These are phyloP conservation scores for Cactoblastis cactorum DNA, from an alignment of 2,888 invertebrate species.

Conservation along the genomic window DNA sequence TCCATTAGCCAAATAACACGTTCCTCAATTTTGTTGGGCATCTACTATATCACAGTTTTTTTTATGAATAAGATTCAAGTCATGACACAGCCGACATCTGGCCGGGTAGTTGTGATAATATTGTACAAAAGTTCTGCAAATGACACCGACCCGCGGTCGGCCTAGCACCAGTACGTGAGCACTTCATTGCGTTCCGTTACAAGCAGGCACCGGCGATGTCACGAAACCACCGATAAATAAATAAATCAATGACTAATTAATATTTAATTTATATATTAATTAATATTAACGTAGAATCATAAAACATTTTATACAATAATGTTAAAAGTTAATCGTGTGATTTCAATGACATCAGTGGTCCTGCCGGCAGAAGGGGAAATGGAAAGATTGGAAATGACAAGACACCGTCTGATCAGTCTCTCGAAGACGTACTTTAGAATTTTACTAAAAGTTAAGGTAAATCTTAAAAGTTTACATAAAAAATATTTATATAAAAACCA, in stretches of 20 bases:
- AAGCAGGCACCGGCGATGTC: neutral
- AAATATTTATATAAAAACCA: neutral
- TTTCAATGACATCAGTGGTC: neutral
- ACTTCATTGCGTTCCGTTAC: slow-evolving; percentile 27
- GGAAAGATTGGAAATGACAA: neutral
- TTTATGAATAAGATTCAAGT: too few relatives aligned
- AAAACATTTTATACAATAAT: neutral
- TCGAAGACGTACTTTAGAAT: neutral
- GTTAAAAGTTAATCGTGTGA: neutral
- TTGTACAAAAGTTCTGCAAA: neutral
- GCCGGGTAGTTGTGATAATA: neutral
- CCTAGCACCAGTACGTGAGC: slow-evolving; percentile 55
- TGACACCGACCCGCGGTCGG: slow-evolving; percentile 10
- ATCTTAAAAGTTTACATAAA: neutral
- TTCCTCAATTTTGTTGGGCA: too few relatives aligned
- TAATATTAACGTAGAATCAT: too few relatives aligned
- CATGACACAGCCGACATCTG: neutral
- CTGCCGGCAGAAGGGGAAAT: neutral
- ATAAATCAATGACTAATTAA: too few relatives aligned
- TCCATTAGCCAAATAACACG: too few relatives aligned
- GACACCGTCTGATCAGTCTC: neutral
- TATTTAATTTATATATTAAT: too few relatives aligned
- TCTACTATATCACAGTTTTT: too few relatives aligned
- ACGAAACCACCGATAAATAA: neutral
- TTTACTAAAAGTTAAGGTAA: neutral